These are phyloP conservation scores for Julus scanicus DNA, from an alignment of 2,888 invertebrate genomes.

Conservation along the genomic window DNA sequence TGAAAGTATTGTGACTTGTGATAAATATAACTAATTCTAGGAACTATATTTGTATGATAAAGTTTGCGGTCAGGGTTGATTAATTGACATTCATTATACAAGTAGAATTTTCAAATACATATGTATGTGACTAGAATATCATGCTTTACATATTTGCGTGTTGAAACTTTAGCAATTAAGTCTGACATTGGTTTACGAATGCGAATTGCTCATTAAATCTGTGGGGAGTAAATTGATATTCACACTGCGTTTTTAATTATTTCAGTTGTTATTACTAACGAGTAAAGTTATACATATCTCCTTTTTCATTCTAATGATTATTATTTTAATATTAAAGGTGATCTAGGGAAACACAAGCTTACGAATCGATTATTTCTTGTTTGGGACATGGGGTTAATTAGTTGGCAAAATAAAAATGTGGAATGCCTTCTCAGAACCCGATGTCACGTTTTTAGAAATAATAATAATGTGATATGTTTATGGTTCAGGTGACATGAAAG, in stretches of 20 bases:
- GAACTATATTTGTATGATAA: background rate
- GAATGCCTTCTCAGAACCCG: background rate
- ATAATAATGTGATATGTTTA: background rate
- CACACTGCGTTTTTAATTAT: background rate
- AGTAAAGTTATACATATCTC: background rate
- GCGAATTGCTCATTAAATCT: background rate
- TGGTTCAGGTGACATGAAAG: no score
- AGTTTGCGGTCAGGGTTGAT: background rate
- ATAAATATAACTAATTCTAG: no score
- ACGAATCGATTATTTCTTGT: background rate
- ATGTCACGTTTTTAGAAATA: background rate
- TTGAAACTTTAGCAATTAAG: background rate
- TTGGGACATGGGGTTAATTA: background rate
- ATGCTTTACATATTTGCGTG: no score
- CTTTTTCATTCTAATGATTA: no score
- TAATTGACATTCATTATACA: no score
- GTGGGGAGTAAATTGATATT: background rate
- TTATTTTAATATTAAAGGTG: background rate
- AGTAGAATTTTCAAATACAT: no score
- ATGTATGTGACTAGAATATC: background rate
- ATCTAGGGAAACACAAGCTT: background rate
- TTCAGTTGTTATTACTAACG: background rate
- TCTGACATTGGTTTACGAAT: background rate
- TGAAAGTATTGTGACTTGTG: no score
- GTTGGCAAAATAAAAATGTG: background rate